Base-by-base conservation (phyloP, 2,797 vertebrate genomes). In the Xenentodon cancila region DNA sequence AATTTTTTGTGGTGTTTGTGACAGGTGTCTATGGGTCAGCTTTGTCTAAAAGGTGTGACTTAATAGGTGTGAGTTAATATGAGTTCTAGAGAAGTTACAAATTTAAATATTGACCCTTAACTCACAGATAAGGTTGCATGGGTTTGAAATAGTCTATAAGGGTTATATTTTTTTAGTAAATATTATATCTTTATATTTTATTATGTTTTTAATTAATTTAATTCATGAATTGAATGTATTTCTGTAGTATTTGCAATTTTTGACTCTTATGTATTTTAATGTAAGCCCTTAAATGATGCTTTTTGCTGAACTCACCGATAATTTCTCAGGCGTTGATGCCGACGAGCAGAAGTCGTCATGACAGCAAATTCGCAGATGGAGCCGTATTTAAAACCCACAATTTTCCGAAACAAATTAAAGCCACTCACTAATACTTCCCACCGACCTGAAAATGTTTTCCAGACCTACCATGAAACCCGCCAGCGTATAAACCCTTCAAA, bases 241-340 rank as follows among this genome's bases (percentile, higher is more conserved):
- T 25, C 25, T 5, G 5, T 25, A 25, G 5, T 25, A 3, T 25
- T 9, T 49, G 5, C 40, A 11, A 15, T 22, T 5, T 22, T 42
- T 2, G 0, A 8, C 42, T 30, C 15, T 46, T 46, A 27, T 56
- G 5, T 56, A 44, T 12, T 44, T 27, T 13, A 18, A 30, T 17
- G 4, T 43, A 25, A 25, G 2, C 40, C 21, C 21, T 56, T 4
- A 55, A 55, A 75, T 61, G 30, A 48, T 65, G 69, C 71, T 51
- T 80, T n/a, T 73, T 73, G 69, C 67, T 50, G 49, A 59, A 60
- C 56, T 88, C 79, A 80, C 81, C 75, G 64, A 61, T 85, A 75
- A 82, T 79, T 9, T 64, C 59, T 77, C 60, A 32, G 3, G 52
- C 52, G 49, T 5, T 25, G 25, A 25, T 5, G 25, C 25, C 25